These are phyloP conservation scores for Euzetes globulus DNA, from an alignment of 2,888 invertebrate species.

Conservation along the genomic window DNA sequence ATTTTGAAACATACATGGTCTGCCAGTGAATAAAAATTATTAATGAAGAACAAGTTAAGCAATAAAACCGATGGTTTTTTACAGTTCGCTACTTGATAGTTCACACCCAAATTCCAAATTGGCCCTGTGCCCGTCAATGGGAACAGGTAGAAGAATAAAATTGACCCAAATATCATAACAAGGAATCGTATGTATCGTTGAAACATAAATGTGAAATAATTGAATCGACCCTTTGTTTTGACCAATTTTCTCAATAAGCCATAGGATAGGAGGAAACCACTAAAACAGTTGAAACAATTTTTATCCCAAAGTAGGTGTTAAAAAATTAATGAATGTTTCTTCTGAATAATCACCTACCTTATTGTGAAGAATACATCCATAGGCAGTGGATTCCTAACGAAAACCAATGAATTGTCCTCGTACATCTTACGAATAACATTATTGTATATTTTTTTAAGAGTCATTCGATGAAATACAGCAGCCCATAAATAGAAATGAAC, in stretches of 20 bases:
- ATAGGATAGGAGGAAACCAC: constrained; percentile 1
- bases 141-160: neutral
- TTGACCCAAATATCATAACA: neutral
- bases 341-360: neutral
- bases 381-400: neutral
- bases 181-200: neutral
- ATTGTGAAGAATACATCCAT: neutral
- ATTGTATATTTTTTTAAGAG: constrained; percentile 29
- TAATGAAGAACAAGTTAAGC: neutral
- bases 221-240: neutral
- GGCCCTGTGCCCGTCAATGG: neutral
- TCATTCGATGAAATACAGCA: neutral
- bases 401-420: neutral
- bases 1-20: neutral
- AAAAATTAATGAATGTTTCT: no score
- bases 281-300: neutral
- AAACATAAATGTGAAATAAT: neutral
- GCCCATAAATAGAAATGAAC: no score
- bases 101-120: neutral
- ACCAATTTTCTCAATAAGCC: neutral
- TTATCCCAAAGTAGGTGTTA: no score
- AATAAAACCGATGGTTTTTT: neutral
- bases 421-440: neutral
- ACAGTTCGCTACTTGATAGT: neutral
- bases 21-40: neutral